Base-by-base conservation (phyloP, 2,797 vertebrate species). In the Meda fulgida region DNA sequence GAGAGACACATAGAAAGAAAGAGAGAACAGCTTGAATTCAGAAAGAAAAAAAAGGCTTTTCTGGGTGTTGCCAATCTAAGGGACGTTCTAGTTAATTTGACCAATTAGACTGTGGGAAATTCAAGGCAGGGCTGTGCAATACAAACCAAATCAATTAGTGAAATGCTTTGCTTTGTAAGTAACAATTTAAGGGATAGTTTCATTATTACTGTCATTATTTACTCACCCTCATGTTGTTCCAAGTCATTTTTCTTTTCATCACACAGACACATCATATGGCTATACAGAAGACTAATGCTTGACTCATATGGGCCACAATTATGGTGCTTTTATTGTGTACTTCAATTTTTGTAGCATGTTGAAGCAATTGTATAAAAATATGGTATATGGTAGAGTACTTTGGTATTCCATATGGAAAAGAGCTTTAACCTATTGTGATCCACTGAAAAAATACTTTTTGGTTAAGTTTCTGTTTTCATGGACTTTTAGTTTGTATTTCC, bases 161-260 rank as follows among this genome's bases (percentile, higher is more conserved):
- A 60, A 19, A 78, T 60, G 2, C 23, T n/a, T n/a, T 53, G 29
- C 58, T 67, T 51, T 69, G 36, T 69, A 23, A 80, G 29, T 18
- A 51, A 67, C 18, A 75, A 34, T 34, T 7, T 34, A 51, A 21
- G 10, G 48, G 19, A 23, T 16, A 2, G 72, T 75, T 53, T 23
- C 19, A 36, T 55, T 53, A 75, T 75, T 11, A 51, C 21, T 34
- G 16, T 51, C 26, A 73, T 75, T 75, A 75, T 71, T 71, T 23
- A 67, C 18, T 23, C 66, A 65, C 58, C 58, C 11, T 14, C 5
- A 26, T 60, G 55, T 58, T 4, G 16, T 46, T 46, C 51, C 51
- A 55, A 55, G 3, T 23, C 4, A 18, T 14, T 29, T 29, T 7
- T 29, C 21, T 26, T 60, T 13, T 29, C 26, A 29, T 29, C 60